Evolutionary conservation across 1,140 invertebrate genomes (phyloP).

Genomic region (Aphelenchoides fujianensis): DNA sequence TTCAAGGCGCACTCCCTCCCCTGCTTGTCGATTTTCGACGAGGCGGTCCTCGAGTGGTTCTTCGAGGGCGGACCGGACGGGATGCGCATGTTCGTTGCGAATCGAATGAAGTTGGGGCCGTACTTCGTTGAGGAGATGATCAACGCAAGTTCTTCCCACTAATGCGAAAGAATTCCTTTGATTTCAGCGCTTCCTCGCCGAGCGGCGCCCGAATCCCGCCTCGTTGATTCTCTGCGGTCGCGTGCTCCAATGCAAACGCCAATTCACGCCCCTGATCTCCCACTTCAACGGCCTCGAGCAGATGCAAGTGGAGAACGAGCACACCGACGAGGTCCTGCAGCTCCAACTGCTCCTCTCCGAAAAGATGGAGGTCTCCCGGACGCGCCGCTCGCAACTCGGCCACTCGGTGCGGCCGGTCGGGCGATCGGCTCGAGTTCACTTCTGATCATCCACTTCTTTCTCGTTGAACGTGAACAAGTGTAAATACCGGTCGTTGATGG

Average conservation of each 20-base stretch:
- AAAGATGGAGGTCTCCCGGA: slow-evolving; percentile 10
- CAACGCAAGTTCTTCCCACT: neutral
- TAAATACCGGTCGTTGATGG: no score
- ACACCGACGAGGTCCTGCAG: neutral
- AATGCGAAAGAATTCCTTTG: neutral
- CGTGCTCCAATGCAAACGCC: neutral
- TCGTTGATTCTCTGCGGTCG: slow-evolving; percentile 8
- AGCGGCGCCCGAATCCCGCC: neutral
- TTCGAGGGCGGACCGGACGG: neutral
- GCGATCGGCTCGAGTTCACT: neutral
- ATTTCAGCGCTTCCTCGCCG: neutral
- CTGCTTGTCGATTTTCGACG: slow-evolving; percentile 2
- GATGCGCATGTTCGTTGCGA: neutral
- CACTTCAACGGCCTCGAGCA: slow-evolving; percentile 1
- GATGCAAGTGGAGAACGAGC: neutral
- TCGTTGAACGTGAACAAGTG: no score
- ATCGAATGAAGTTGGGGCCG: slow-evolving; percentile 3
- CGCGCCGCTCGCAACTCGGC: neutral
- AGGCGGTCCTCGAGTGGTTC: neutral
- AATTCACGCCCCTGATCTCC: neutral
- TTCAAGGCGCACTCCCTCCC: neutral
- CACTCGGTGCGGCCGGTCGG: slow-evolving; percentile 1
- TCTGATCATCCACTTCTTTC: neutral
- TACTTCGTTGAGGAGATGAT: neutral
- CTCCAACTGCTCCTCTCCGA: neutral